Conservation (phyloP, 53 echinoderm and acorn worm genomes). For the Crossaster papposus region DNA sequence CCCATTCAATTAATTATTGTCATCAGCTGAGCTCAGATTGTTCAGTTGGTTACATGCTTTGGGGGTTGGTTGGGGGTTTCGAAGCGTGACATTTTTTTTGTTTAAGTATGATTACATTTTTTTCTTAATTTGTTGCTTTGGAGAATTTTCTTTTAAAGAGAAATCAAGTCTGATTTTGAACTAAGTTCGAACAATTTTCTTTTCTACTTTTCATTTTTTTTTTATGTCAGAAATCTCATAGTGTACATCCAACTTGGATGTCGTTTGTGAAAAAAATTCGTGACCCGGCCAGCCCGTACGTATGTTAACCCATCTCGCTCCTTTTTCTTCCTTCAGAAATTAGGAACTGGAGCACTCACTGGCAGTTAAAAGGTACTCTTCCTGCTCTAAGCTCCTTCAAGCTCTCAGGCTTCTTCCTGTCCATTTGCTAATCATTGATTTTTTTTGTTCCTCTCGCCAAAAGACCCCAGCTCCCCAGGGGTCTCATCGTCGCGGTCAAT, state of each 20-base stretch:
- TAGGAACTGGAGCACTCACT: background rate
- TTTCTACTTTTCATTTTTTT: background rate
- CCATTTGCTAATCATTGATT: background rate
- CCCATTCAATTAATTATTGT: too few relatives aligned
- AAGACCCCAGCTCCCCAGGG: background rate
- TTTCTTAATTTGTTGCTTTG: too few relatives aligned
- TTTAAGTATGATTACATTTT: too few relatives aligned
- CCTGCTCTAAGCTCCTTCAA: background rate
- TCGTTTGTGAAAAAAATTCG: too few relatives aligned
- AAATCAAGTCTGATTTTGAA: too few relatives aligned
- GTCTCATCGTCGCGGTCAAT: background rate
- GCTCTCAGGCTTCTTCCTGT: background rate
- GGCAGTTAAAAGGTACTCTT: background rate
- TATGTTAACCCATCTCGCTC: background rate
- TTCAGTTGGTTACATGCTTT: too few relatives aligned
- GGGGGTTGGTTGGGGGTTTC: too few relatives aligned
- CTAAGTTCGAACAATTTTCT: background rate
- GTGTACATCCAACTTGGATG: too few relatives aligned
- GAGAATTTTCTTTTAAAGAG: too few relatives aligned
- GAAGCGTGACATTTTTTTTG: too few relatives aligned
- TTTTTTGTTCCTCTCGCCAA: constrained; percentile 7
- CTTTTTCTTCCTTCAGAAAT: background rate
- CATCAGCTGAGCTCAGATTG: too few relatives aligned
- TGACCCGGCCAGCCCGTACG: background rate
- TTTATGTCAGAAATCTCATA: too few relatives aligned